Evolutionary conservation across 2,113 vertebrate genomes (phyloP).

Genomic region (Plecotus auritus): DNA sequence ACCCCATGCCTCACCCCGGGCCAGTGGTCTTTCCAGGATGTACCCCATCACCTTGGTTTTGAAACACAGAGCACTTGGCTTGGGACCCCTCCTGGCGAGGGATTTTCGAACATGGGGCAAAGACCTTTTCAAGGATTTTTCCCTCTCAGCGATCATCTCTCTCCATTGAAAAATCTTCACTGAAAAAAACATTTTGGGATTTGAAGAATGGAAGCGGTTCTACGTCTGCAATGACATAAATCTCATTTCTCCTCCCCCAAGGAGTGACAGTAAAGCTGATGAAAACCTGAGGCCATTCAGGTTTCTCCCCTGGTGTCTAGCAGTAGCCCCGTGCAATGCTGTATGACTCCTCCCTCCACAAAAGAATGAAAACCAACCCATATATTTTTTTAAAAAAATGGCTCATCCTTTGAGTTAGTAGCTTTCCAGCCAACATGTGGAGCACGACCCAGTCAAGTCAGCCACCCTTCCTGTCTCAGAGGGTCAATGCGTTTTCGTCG

Average conservation of each 20-base stretch:
- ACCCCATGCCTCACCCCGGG: not conserved
- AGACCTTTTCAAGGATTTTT: conserved; percentile 1
- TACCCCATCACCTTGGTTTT: conserved; percentile 33
- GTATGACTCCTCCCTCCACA: not conserved
- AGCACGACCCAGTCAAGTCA: not conserved
- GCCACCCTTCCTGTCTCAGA: not conserved
- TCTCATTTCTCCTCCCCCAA: conserved; percentile 58
- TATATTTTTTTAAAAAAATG: conserved; percentile 18
- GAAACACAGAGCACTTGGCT: conserved; percentile 47
- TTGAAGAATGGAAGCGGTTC: conserved; percentile 61
- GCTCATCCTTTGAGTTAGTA: conserved; percentile 5
- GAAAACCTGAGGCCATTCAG: not conserved
- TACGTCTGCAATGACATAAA: conserved; percentile 49
- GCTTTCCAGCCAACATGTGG: conserved; percentile 12
- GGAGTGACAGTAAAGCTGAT: conserved; percentile 47
- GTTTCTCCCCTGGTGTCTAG: conserved; percentile 20
- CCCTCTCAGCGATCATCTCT: conserved; percentile 44
- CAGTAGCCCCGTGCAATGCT: not conserved
- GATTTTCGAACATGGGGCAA: conserved; percentile 44
- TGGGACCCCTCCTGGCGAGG: not conserved
- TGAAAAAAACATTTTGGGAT: conserved; percentile 56
- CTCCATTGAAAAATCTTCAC: conserved; percentile 60
- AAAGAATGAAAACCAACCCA: conserved; percentile 14
- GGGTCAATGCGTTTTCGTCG: not conserved
- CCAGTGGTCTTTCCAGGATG: not conserved